Evolutionary conservation across 2,797 vertebrate genomes (phyloP).

Genomic region (Hapalemur alaotrensis): DNA sequence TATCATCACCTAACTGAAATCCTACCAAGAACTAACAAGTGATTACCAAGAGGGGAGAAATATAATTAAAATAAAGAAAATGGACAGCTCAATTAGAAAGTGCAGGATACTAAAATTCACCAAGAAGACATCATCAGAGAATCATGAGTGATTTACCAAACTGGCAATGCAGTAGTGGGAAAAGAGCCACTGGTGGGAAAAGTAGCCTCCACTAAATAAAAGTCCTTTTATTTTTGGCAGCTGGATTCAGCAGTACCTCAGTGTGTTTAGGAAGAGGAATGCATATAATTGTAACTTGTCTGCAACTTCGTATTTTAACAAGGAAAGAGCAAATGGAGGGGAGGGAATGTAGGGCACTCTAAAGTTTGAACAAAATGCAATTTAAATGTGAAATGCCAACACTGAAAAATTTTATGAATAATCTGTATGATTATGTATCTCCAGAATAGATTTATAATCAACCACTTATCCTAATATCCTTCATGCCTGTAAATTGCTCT

Average conservation of each 20-base stretch:
- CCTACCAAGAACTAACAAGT: conserved; percentile 21
- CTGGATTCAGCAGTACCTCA: conserved; percentile 10
- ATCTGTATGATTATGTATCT: conserved; percentile 6
- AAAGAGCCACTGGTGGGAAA: background rate
- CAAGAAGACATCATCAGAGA: background rate
- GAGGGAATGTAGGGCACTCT: background rate
- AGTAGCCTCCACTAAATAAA: background rate
- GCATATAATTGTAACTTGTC: conserved; percentile 4
- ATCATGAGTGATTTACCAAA: background rate
- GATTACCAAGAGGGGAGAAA: background rate
- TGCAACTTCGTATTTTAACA: conserved; percentile 21
- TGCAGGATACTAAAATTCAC: conserved; percentile 14
- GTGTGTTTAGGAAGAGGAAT: conserved; percentile 20
- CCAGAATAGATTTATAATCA: conserved; percentile 43
- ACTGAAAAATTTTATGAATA: conserved; percentile 49
- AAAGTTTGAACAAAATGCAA: conserved; percentile 41
- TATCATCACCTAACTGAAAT: conserved; percentile 29
- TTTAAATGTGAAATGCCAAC: conserved; percentile 27
- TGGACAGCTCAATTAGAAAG: background rate
- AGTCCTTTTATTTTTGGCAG: background rate
- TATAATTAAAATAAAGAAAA: conserved; percentile 44
- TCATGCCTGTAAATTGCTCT: conserved; percentile 21
- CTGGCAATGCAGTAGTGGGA: background rate
- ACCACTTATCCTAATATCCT: background rate
- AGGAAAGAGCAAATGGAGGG: background rate